Evolutionary conservation across 37 sponge, comb jelly and placozoan genomes (phyloP).

Genomic region (Tethya wilhelma): DNA sequence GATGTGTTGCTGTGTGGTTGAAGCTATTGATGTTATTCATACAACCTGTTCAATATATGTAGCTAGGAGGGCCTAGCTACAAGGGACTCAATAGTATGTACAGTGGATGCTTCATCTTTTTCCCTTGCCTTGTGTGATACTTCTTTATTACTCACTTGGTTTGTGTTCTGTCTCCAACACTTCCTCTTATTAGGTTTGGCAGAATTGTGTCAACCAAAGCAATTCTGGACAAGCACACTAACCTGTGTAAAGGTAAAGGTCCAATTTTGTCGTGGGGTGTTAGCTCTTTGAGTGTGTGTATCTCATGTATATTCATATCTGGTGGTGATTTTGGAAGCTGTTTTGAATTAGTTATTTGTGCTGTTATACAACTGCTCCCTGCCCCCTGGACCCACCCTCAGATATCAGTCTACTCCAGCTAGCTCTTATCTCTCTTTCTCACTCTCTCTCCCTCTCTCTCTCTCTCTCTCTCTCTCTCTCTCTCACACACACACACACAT

Average conservation of each 20-base stretch:
- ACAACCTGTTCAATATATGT: too few relatives aligned
- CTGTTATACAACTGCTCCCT: too few relatives aligned
- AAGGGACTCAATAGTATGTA: too few relatives aligned
- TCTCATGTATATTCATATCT: background rate
- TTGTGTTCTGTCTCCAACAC: background rate
- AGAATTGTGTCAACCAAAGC: slow-evolving; percentile 94
- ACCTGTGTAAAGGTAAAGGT: slow-evolving; percentile 87
- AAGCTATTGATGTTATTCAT: too few relatives aligned
- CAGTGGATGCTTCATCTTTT: background rate
- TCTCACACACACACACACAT: background rate
- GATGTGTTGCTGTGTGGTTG: background rate
- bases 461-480: background rate
- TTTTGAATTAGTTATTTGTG: background rate
- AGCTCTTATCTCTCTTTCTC: too few relatives aligned
- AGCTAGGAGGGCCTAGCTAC: slow-evolving; percentile 3
- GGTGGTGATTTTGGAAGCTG: background rate
- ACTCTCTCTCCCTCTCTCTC: slow-evolving; percentile 6
- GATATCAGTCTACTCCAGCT: too few relatives aligned
- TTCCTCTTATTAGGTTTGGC: slow-evolving; percentile 78
- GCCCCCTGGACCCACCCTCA: too few relatives aligned
- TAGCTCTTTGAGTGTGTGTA: background rate
- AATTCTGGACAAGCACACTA: slow-evolving; percentile 92
- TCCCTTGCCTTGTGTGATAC: too few relatives aligned
- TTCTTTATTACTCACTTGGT: too few relatives aligned
- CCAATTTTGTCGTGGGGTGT: background rate